Evolutionary conservation across 1,140 invertebrate species (phyloP).

Genomic region (Macrosteles quadrilineatus): DNA sequence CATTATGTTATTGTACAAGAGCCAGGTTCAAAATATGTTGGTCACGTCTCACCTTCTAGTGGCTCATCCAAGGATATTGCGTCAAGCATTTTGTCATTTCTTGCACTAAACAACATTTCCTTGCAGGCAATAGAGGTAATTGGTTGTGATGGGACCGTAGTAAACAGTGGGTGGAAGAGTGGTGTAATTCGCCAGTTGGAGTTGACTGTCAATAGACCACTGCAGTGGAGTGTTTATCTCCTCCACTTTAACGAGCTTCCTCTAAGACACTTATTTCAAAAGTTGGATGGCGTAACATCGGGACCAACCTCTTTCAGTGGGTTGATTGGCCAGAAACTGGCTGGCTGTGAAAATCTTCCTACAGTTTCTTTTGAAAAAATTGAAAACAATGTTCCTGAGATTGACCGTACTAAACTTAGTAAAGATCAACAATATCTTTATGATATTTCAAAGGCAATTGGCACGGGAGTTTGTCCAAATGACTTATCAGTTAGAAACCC

Average conservation of each 20-base stretch:
- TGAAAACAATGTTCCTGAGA: slow-evolving; percentile 33
- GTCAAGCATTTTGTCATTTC: slow-evolving; percentile 33
- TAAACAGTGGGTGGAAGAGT: slow-evolving; percentile 43
- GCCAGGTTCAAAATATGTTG: slow-evolving; percentile 42
- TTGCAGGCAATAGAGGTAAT: slow-evolving; percentile 31
- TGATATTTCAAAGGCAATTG: slow-evolving; percentile 40
- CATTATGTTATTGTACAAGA: slow-evolving; percentile 42
- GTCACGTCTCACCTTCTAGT: slow-evolving; percentile 37
- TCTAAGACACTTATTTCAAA: slow-evolving; percentile 42
- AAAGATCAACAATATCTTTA: slow-evolving; percentile 45
- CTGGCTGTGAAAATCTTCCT: slow-evolving; percentile 38
- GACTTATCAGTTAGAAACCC: slow-evolving; percentile 43
- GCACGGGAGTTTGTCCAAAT: slow-evolving; percentile 38
- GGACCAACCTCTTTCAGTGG: slow-evolving; percentile 41
- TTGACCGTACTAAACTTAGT: slow-evolving; percentile 38
- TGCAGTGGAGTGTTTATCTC: slow-evolving; percentile 44
- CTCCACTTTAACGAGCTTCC: slow-evolving; percentile 44
- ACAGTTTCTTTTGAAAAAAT: slow-evolving; percentile 37
- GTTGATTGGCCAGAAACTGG: slow-evolving; percentile 40
- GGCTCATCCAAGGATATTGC: slow-evolving; percentile 36
- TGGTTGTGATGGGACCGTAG: slow-evolving; percentile 46
- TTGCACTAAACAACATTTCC: slow-evolving; percentile 34
- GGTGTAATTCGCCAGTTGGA: slow-evolving; percentile 42
- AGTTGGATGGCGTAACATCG: slow-evolving; percentile 42
- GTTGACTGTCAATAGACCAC: slow-evolving; percentile 34